A percentile compares a stretch with the other conserved stretches of the same genome.
Evolutionary conservation across 1,140 invertebrate species (phyloP).

Genomic region (Venturia canescens): DNA sequence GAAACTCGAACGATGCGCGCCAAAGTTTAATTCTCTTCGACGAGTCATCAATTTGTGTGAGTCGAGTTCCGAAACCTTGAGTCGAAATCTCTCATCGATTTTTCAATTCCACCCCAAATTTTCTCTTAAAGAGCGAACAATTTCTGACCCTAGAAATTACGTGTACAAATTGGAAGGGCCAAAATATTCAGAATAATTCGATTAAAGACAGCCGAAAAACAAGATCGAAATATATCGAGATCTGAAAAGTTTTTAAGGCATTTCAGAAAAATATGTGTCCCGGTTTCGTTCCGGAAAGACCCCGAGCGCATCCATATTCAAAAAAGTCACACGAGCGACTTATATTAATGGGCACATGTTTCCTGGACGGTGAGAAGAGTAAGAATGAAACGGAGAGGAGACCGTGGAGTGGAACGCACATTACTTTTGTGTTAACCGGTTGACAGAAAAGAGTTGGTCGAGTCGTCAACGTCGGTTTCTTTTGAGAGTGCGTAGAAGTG

Average conservation of each 20-base stretch:
- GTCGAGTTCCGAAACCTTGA: no score
- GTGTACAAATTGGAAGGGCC: no score
- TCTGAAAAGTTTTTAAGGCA: not conserved
- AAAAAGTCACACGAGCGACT: not conserved
- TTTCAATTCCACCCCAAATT: no score
- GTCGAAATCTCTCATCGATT: no score
- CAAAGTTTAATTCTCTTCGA: not conserved
- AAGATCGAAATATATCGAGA: not conserved
- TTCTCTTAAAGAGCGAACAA: no score
- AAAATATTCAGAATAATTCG: no score
- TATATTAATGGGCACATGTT: slow-evolving; percentile 4
- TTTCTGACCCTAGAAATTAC: no score
- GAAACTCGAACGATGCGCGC: not conserved
- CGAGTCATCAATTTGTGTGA: not conserved
- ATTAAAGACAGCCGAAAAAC: no score
- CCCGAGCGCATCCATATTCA: not conserved
- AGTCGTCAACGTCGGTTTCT: not conserved
- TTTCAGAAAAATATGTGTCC: not conserved
- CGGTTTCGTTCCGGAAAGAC: not conserved
- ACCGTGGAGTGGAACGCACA: not conserved
- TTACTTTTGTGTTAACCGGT: not conserved
- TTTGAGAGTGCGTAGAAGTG: slow-evolving; percentile 2
- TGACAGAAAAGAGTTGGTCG: not conserved
- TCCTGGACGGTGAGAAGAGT: slow-evolving; percentile 4
- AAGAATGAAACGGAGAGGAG: not conserved